Percentiles rank a stretch among this genome's conserved stretches.
Conservation (phyloP, 2,888 invertebrate genomes). For the Therioaphis trifolii region DNA sequence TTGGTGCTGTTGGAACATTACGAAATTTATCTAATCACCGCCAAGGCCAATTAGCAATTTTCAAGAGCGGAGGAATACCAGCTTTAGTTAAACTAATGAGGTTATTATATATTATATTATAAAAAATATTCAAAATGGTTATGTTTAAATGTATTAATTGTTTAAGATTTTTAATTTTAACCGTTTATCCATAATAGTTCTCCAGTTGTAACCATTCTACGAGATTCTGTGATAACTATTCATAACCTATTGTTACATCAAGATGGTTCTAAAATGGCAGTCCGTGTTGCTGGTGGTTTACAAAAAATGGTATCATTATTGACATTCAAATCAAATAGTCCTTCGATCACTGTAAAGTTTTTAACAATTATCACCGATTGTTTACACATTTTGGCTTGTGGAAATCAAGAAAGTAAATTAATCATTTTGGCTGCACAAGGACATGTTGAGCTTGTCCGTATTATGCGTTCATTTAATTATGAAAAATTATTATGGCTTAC, state of each 20-base stretch:
- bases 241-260: constrained; percentile 97
- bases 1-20: constrained; percentile 95
- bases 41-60: constrained; percentile 96
- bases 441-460: constrained; percentile 94
- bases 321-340: constrained; percentile 68
- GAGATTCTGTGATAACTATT: constrained; percentile 98
- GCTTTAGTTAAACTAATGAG: constrained; percentile 94
- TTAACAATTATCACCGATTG: constrained; percentile 98
- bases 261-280: constrained; percentile 98
- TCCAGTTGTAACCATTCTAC: constrained; percentile 95
- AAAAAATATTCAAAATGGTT: neutral
- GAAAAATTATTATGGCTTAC: constrained; percentile 99
- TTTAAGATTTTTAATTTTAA: neutral
- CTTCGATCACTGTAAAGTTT: constrained; percentile 97
- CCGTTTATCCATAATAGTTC: constrained; percentile 73
- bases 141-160: neutral
- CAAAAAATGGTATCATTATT: constrained; percentile 96
- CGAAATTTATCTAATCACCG: constrained; percentile 98
- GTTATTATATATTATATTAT: constrained; percentile 67
- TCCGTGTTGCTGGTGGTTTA: constrained; percentile 93
- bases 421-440: constrained; percentile 97
- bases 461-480: constrained; percentile 96
- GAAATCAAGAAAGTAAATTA: constrained; percentile 96
- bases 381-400: constrained; percentile 96
- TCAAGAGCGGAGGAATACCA: constrained; percentile 98